Conservation (phyloP, 1,140 invertebrate species). For the Chrysopa pallens region DNA sequence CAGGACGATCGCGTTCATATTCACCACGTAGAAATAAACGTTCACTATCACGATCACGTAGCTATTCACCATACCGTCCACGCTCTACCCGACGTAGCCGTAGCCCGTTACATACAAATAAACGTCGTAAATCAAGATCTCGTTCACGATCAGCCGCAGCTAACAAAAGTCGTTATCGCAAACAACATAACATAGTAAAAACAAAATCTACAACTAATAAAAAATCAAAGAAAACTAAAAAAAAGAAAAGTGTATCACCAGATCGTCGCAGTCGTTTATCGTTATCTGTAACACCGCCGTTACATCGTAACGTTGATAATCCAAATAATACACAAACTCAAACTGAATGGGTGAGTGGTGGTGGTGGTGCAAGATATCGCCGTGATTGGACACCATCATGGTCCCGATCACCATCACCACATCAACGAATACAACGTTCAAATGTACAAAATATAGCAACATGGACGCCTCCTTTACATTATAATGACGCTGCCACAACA, state of each 20-base stretch:
- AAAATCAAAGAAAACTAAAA: slow-evolving; percentile 12
- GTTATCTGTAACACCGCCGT: too few species aligned
- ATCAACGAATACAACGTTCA: slow-evolving; percentile 3
- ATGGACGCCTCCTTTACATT: slow-evolving; percentile 25
- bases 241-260: slow-evolving; percentile 12
- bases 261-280: not conserved
- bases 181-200: not conserved
- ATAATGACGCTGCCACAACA: slow-evolving; percentile 9
- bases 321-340: slow-evolving; percentile 4
- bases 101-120: too few species aligned
- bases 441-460: slow-evolving; percentile 12
- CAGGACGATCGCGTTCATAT: slow-evolving; percentile 5
- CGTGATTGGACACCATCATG: slow-evolving; percentile 20
- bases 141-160: slow-evolving; percentile 3
- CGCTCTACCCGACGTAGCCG: too few species aligned
- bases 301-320: too few species aligned
- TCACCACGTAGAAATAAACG: slow-evolving; percentile 11
- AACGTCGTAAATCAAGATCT: slow-evolving; percentile 3
- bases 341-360: slow-evolving; percentile 7
- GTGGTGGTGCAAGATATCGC: slow-evolving; percentile 8
- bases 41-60: slow-evolving; percentile 8
- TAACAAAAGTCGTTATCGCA: not conserved
- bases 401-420: slow-evolving; percentile 20
- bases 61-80: slow-evolving; percentile 2
- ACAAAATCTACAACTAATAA: slow-evolving; percentile 9